Evolutionary conservation across 2,888 invertebrate genomes (phyloP), one percentile per base, ranked within the genome.

Genomic region (Hyalella azteca): DNA sequence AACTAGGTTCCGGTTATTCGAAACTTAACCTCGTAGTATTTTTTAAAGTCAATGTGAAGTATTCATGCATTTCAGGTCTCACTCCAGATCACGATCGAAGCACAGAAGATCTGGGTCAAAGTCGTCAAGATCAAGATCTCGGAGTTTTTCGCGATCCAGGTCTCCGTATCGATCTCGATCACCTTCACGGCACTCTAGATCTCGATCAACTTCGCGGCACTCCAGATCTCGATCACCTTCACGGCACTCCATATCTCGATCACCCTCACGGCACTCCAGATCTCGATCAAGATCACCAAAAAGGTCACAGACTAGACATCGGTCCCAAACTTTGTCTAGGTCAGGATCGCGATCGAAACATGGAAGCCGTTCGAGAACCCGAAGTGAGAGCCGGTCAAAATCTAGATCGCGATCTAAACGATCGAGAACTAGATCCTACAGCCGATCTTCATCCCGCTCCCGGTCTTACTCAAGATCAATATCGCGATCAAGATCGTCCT

Each of bases 391-490:
- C 19, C 45, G 50, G 15, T 80, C 73, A 49, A 60, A 76, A n/a
- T 80, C 80, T 2, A 81, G 78, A 78, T 75, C 81, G 32, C 54
- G 41, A 40, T 59, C 78, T 39, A 50, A 40, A 26, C 78, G 78
- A 50, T 78, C 76, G 11, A 32, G 75, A 39, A 73, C 50, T 26
- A 54, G 48, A 54, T 79, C 82, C 11, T 60, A 78, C 50, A 80
- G 80, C 22, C 50, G 80, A 49, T 83, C 81, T 22, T 77, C 45
- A 26, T 79, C 83, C 22, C 80, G 59, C 29, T 81, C 81, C 39
- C 45, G 60, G 15, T 80, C 80, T 15, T 78, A 40, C 45, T 79
- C 83, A n/a, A 78, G 59, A n/a, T 81, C 81, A 40, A n/a, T 79
- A 39, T 83, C 83, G 77, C 40, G 77, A 22, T 66, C 80, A n/a